Evolutionary conservation across 2,113 vertebrate species (phyloP).

Genomic region (Hydropotes inermis): DNA sequence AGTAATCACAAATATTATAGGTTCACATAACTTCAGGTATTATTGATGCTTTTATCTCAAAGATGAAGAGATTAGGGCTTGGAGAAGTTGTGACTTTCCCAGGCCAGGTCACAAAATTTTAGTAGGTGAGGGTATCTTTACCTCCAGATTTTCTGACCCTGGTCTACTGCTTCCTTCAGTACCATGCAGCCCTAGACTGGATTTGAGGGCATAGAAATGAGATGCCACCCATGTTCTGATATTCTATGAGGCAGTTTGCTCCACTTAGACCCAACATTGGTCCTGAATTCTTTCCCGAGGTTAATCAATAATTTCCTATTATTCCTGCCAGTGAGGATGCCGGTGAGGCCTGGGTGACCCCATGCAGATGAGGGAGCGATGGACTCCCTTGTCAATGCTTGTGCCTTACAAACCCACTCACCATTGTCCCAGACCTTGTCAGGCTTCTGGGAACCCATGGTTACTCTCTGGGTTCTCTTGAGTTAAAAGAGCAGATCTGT

Average conservation of each 20-base stretch:
- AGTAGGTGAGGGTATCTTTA: neutral
- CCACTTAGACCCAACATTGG: neutral
- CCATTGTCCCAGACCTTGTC: rapidly evolving
- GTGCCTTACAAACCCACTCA: neutral
- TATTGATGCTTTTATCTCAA: neutral
- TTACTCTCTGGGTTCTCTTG: neutral
- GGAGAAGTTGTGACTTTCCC: neutral
- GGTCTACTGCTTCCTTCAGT: neutral
- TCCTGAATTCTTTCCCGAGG: neutral
- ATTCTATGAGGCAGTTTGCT: neutral
- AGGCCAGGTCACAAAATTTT: neutral
- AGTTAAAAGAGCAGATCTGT: neutral
- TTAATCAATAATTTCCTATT: neutral
- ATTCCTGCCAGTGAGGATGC: neutral
- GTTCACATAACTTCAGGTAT: neutral
- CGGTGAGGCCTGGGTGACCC: neutral
- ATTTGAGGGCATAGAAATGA: no score
- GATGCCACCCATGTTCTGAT: no score
- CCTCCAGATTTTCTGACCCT: rapidly evolving
- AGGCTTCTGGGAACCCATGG: no score
- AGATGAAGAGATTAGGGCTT: neutral
- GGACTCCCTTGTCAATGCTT: rapidly evolving
- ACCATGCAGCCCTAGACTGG: neutral
- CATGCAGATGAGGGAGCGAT: rapidly evolving
- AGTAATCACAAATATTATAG: rapidly evolving